These are phyloP conservation scores for Ceratoteleas bidentatus DNA, from an alignment of 1,140 invertebrate species.

Conservation along the genomic window DNA sequence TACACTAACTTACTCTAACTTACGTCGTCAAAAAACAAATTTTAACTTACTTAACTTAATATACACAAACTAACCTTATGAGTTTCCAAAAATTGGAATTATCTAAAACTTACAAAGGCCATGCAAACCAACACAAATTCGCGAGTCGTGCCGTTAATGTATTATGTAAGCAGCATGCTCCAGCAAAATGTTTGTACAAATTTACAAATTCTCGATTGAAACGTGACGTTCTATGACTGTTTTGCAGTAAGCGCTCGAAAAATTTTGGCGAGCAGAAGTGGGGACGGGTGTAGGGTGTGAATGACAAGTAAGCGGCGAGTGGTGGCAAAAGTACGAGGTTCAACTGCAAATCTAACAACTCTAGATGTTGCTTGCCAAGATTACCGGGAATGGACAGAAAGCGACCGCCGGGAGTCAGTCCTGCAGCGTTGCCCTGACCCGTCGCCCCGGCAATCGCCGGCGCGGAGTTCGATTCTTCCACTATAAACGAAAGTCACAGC, in stretches of 20 bases:
- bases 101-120: no score
- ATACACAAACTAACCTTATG: no score
- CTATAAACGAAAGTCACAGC: constrained; percentile 80
- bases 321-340: constrained; percentile 15
- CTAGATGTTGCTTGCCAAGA: constrained; percentile 73
- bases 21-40: no score
- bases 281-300: background rate
- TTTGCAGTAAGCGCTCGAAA: constrained; percentile 13
- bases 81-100: no score
- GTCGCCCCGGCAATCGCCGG: constrained; percentile 76
- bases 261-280: background rate
- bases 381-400: constrained; percentile 87
- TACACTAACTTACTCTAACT: no score
- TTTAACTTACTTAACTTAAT: no score
- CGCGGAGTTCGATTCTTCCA: constrained; percentile 82
- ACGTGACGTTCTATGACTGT: background rate
- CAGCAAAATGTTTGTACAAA: no score
- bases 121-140: no score
- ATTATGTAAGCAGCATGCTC: no score
- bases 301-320: constrained; percentile 17
- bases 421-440: constrained; percentile 75
- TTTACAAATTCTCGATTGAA: no score
- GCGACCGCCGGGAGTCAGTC: constrained; percentile 84
- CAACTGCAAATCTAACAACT: constrained; percentile 32
- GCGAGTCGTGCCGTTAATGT: no score